Evolutionary conservation across 2,888 invertebrate genomes (phyloP).

Genomic region (Mesochorus sp.): DNA sequence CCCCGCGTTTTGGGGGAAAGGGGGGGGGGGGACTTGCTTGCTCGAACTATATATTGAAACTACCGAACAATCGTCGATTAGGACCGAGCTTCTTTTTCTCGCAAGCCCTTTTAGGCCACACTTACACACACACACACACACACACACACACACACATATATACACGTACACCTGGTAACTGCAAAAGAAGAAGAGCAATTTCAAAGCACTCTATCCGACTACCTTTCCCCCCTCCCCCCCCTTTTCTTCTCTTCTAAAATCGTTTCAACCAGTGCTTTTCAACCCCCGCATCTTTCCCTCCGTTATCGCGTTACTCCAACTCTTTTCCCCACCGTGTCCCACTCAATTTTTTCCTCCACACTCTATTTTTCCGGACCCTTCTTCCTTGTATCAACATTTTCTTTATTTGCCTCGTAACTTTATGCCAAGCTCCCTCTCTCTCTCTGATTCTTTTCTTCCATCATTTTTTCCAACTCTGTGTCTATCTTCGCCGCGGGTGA

Average conservation of each 20-base stretch:
- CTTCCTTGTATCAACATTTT: conserved; percentile 2
- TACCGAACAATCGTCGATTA: conserved; percentile 63
- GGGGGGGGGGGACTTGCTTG: too few relatives aligned
- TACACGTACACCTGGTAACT: background rate
- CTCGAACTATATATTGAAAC: conserved; percentile 58
- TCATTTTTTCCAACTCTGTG: background rate
- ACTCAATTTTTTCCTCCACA: conserved; percentile 47
- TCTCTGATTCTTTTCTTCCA: background rate
- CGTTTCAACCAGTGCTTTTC: conserved; percentile 48
- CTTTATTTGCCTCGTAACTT: conserved; percentile 20
- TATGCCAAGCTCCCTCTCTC: background rate
- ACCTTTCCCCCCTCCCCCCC: conserved; percentile 19
- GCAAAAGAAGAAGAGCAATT: conserved; percentile 58
- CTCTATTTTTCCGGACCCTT: conserved; percentile 16
- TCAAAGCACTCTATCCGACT: conserved; percentile 60
- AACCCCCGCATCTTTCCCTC: conserved; percentile 46
- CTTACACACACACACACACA: background rate
- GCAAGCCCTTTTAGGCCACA: conserved; percentile 5
- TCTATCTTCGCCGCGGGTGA: background rate
- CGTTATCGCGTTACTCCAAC: conserved; percentile 53
- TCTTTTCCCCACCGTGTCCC: conserved; percentile 35
- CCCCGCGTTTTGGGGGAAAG: too few relatives aligned
- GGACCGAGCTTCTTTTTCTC: conserved; percentile 31
- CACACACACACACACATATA: background rate
- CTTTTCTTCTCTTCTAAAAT: conserved; percentile 22